Evolutionary conservation across 2,113 vertebrate species (phyloP).

Genomic region (Apistogramma diplotaenia): DNA sequence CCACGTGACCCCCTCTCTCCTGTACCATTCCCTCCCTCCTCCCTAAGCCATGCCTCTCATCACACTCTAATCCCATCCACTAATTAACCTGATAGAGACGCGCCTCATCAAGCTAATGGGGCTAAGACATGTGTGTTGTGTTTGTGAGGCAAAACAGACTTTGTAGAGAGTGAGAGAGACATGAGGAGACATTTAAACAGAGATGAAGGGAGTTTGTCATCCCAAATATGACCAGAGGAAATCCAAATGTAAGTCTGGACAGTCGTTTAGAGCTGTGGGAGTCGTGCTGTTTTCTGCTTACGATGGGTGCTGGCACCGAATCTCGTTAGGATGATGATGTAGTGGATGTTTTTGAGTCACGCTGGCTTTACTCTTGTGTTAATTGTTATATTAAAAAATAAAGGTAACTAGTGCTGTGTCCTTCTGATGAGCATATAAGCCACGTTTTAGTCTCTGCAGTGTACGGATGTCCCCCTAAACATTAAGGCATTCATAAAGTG

Average conservation of each 20-base stretch:
- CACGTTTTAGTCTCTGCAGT: background rate
- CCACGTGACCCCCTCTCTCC: background rate
- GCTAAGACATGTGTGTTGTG: background rate
- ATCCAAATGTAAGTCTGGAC: background rate
- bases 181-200: background rate
- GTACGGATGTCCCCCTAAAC: too few relatives aligned
- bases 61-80: conserved; percentile 27
- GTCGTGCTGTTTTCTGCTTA: background rate
- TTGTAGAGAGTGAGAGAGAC: background rate
- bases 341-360: background rate
- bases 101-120: conserved; percentile 33
- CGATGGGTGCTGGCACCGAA: background rate
- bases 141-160: background rate
- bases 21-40: background rate
- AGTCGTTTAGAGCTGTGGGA: background rate
- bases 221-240: background rate
- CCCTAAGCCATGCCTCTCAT: conserved; percentile 20
- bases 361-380: background rate
- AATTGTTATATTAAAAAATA: background rate
- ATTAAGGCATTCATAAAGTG: background rate
- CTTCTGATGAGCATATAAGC: background rate
- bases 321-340: background rate
- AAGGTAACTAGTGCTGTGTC: background rate
- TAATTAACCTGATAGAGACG: conserved; percentile 41
- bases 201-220: background rate